Evolutionary conservation across 2,888 invertebrate species (phyloP).

Genomic region (Sceliomorpha sp.): DNA sequence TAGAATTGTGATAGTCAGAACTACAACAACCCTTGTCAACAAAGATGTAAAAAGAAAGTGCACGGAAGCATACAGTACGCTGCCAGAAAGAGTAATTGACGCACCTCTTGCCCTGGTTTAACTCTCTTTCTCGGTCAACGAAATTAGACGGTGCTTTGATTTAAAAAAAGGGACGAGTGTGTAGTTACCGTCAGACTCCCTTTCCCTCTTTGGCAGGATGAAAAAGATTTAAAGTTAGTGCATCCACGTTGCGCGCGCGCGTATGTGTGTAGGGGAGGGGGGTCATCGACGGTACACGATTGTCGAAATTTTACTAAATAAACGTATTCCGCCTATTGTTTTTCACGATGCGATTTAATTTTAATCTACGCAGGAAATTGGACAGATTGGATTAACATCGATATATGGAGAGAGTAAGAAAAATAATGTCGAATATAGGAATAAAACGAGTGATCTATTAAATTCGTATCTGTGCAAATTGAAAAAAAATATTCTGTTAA

Average conservation of each 20-base stretch:
- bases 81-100: slow-evolving; percentile 31
- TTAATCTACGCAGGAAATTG: too few species aligned
- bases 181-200: slow-evolving; percentile 28
- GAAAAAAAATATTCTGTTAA: too few species aligned
- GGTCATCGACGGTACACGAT: slow-evolving; percentile 25
- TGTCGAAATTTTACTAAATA: slow-evolving; percentile 33
- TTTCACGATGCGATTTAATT: slow-evolving; percentile 22
- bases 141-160: slow-evolving; percentile 52
- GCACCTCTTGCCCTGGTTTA: slow-evolving; percentile 51
- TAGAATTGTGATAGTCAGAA: too few species aligned
- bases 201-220: too few species aligned
- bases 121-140: slow-evolving; percentile 51
- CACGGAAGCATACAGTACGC: slow-evolving; percentile 32
- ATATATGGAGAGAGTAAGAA: too few species aligned
- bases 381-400: too few species aligned
- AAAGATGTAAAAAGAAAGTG: slow-evolving; percentile 28
- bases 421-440: too few species aligned
- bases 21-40: background rate
- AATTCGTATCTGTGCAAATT: too few species aligned
- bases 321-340: slow-evolving; percentile 23
- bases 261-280: too few species aligned
- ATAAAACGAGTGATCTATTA: too few species aligned
- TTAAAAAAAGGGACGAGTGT: slow-evolving; percentile 32
- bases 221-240: slow-evolving; percentile 34
- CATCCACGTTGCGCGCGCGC: too few species aligned